Base-by-base conservation (phyloP, 2,797 vertebrate species). In the Vipera ursinii region DNA sequence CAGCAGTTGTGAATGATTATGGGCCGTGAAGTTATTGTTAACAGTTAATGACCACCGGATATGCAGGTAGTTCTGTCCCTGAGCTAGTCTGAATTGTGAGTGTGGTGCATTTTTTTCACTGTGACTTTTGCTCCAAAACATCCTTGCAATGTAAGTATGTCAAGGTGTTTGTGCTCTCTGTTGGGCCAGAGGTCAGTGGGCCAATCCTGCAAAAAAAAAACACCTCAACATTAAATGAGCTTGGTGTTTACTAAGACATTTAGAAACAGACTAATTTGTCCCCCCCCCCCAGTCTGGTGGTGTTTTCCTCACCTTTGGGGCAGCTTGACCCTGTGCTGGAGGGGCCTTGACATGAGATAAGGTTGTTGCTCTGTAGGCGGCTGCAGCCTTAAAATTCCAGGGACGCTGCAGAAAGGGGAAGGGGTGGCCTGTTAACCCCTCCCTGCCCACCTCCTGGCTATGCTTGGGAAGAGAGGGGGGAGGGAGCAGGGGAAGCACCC, bases 271-370 rank as follows among this genome's bases (percentile, higher is more conserved):
- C 65, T 17, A 38, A 38, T 73, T 32, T 44, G 65, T n/a, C n/a
- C 65, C 6, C 6, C n/a, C n/a, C 14, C 57, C 57, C 4, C 5
- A 15, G 22, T 14, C 44, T 8, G 6, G 61, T n/a, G 14, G 51
- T 13, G 59, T 60, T 87, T 32, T 59, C 61, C 61, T 48, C 14
- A 4, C 55, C 55, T 28, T 56, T 53, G 24, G 69, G 26, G 6
- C 86, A 48, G 89, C 69, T 38, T 88, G 86, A 56, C 92, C 92
- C n/a, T 10, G 53, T 32, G 51, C 59, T 4, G 51, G 55, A 87
- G 85, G 32, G 89, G 56, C 63, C 55, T 63, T 88, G 86, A 91
- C 86, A 88, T 44, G 86, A 57, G 48, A 91, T 55, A 56, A 92
- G 57, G n/a, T n/a, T 63, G 44, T 32, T 87, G 44, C 0, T 38